Base-by-base conservation (phyloP, 2,113 vertebrate species). In the Canis aureus region DNA sequence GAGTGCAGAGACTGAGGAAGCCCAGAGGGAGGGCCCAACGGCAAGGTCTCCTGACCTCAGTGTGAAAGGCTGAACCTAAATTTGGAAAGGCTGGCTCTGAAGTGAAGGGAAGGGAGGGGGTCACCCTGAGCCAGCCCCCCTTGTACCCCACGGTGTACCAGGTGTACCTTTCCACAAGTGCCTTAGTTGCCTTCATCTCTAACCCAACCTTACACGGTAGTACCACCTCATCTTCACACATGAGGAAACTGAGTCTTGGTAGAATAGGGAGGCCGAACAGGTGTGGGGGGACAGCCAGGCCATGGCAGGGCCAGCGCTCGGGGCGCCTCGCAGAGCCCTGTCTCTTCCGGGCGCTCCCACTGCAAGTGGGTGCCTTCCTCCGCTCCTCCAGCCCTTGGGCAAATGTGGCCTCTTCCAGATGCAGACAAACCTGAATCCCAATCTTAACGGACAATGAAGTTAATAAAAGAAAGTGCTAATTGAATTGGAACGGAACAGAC, bases 341-440 rank as follows among this genome's bases (percentile, higher is more conserved):
- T 19, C 57, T 79, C 38, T 57, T 1, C 2, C 11, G 17, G 62
- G n/a, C 12, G 0, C 15, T 43, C 69, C 11, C 16, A 15, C 62
- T 7, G 2, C 64, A 62, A 53, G 71, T 4, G 25, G 22, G 64
- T 51, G 55, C 80, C 84, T 76, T 76, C 43, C 51, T 49, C 22
- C 22, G 2, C 27, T 3, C 29, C 8, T 29, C 79, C 59, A 38
- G 49, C 80, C 67, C 60, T n/a, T 2, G 19, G 92, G 55, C 78
- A 89, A 91, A 92, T 2, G 20, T 66, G 92, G 94, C 86, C 96
- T 95, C 96, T 97, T 89, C 86, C 83, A 89, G 94, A 82, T 81
- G 67, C 95, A 92, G 84, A 51, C 82, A 94, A 92, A 84, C 53
- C 43, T 95, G 74, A 78, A 73, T 84, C 69, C 71, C 88, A 71